Percentiles rank a stretch among this genome's conserved stretches.
These are phyloP conservation scores for Orthonyx spaldingii DNA, from an alignment of 2,113 vertebrate species.

Conservation along the genomic window DNA sequence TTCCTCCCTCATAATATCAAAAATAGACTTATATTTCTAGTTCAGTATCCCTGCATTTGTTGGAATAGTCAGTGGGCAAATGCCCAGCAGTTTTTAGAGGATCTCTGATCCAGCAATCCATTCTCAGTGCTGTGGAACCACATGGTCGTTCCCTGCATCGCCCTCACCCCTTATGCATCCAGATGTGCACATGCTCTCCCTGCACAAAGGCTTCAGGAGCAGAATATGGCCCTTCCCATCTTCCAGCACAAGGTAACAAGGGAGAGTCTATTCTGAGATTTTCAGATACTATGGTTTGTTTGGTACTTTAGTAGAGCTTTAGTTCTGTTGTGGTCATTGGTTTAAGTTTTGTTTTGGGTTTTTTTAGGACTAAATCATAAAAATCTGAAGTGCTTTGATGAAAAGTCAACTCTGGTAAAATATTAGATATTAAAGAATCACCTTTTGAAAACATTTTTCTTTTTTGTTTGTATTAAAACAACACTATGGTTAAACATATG, in stretches of 20 bases:
- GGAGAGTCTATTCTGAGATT: neutral
- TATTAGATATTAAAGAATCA: neutral
- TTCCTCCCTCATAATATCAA: neutral
- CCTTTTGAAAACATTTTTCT: neutral
- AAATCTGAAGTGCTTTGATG: neutral
- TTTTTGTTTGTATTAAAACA: neutral
- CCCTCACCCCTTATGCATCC: accelerated
- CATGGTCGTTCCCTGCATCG: accelerated
- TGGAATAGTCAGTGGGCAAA: neutral
- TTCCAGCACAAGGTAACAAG: accelerated
- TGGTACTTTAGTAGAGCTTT: neutral
- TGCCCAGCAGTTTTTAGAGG: neutral
- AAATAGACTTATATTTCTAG: neutral
- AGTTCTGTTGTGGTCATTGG: neutral
- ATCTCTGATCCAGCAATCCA: neutral
- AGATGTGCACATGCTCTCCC: neutral
- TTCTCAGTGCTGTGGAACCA: neutral
- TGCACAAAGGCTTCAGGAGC: neutral
- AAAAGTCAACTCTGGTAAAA: neutral
- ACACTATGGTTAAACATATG: neutral
- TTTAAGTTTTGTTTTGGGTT: neutral
- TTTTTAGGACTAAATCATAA: neutral
- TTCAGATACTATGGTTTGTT: neutral
- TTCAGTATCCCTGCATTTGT: neutral
- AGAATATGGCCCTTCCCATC: neutral